These are phyloP conservation scores for Chloroceryle inda DNA, from an alignment of 2,797 vertebrate genomes.

Conservation along the genomic window DNA sequence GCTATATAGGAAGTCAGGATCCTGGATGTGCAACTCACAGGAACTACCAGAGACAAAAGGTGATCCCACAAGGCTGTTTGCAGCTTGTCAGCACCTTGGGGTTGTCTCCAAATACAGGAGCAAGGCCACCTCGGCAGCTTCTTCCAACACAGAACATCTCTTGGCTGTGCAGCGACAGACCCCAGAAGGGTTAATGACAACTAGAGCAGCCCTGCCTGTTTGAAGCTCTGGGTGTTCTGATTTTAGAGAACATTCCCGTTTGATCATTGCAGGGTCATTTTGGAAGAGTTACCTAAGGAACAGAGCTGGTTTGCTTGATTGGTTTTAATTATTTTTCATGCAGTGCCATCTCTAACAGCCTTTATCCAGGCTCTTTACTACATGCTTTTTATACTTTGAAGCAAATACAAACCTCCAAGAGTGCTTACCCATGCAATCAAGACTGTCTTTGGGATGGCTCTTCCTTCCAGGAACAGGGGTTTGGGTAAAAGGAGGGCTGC, in stretches of 20 bases:
- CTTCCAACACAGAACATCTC: neutral
- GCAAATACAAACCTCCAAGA: neutral
- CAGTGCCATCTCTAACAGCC: neutral
- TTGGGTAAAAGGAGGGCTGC: slow-evolving; percentile 75
- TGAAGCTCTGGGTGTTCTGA: neutral
- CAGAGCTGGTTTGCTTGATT: neutral
- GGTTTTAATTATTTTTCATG: neutral
- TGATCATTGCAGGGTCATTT: neutral
- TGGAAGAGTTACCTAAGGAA: neutral
- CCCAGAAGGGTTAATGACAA: neutral
- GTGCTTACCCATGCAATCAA: slow-evolving; percentile 78
- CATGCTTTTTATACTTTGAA: neutral
- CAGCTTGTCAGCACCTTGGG: neutral
- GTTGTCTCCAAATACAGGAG: neutral
- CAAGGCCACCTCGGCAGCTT: neutral
- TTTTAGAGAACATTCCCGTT: neutral
- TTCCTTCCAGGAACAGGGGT: slow-evolving; percentile 77
- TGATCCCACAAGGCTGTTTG: neutral
- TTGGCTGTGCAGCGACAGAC: neutral
- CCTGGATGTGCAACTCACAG: neutral
- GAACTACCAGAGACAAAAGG: neutral
- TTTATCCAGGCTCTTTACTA: neutral
- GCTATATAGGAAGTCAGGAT: neutral
- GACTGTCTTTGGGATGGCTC: slow-evolving; percentile 71
- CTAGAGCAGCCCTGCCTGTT: neutral